Conservation (phyloP, 2,888 invertebrate species). For the Synanthedon formicaeformis region DNA sequence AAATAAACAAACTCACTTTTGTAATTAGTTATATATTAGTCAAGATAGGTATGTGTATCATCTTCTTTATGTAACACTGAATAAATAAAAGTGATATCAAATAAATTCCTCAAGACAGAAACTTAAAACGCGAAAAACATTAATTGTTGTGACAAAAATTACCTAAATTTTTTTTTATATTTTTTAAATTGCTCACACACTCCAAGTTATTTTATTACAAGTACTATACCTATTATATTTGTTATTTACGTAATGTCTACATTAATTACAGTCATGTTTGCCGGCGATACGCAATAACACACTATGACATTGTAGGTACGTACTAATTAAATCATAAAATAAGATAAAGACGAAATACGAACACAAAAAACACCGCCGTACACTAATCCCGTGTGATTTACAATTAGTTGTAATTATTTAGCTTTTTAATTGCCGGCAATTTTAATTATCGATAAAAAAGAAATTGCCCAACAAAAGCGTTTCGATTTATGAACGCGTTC, state of each 20-base stretch:
- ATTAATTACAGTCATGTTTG: slow-evolving; percentile 35
- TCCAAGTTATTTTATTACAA: slow-evolving; percentile 25
- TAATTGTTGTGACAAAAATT: no score
- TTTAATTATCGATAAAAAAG: slow-evolving; percentile 59
- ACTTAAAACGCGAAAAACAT: no score
- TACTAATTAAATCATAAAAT: slow-evolving; percentile 64
- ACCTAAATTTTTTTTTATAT: no score
- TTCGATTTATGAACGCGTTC: slow-evolving; percentile 30
- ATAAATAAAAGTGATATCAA: no score
- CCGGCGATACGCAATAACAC: slow-evolving; percentile 35
- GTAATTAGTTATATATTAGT: not conserved
- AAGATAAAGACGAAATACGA: slow-evolving; percentile 45
- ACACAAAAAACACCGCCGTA: slow-evolving; percentile 38
- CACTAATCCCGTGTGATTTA: slow-evolving; percentile 58
- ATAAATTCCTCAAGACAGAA: no score
- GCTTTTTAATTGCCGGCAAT: slow-evolving; percentile 53
- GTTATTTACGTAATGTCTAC: slow-evolving; percentile 7
- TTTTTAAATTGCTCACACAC: no score
- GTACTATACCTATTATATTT: slow-evolving; percentile 20
- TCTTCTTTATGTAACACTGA: no score
- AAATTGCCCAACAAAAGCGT: slow-evolving; percentile 22
- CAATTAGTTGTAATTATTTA: slow-evolving; percentile 59
- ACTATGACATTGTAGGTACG: slow-evolving; percentile 25
- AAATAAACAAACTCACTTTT: no score
- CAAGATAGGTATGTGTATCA: not conserved